These are phyloP conservation scores for Tupaia chinensis DNA, from an alignment of 2,113 vertebrate species.

Conservation along the genomic window DNA sequence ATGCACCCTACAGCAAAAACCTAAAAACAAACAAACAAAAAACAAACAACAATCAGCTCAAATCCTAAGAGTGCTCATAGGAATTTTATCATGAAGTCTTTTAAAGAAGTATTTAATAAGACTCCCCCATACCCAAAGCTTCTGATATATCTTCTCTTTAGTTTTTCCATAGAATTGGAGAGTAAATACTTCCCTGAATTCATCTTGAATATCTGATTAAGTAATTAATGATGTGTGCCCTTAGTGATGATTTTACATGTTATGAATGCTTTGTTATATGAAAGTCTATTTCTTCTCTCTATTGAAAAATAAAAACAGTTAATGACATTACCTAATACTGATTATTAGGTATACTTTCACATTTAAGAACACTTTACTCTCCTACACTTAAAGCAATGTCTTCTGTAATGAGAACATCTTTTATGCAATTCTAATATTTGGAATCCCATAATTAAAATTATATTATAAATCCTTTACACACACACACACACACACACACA, in stretches of 20 bases:
- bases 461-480: neutral
- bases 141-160: neutral
- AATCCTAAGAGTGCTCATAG: neutral
- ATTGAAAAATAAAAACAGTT: neutral
- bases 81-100: neutral
- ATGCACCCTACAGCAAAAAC: no score
- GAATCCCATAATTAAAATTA: neutral
- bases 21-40: no score
- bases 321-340: neutral
- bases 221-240: constrained; percentile 25
- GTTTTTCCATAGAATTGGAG: neutral
- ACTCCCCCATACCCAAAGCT: neutral
- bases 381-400: neutral
- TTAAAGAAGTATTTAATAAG: neutral
- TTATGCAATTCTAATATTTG: neutral
- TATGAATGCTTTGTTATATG: constrained; percentile 38
- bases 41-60: neutral
- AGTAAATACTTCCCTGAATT: neutral
- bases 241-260: constrained; percentile 52
- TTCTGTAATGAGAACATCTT: neutral
- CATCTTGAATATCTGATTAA: neutral
- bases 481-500: no score
- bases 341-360: neutral
- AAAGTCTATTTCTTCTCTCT: neutral
- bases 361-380: neutral